Percentiles rank a stretch among this genome's conserved stretches.
phyloP scores from a whole-genome alignment of 2,113 vertebrate species.

The Mesitornis unicolor region DNA sequence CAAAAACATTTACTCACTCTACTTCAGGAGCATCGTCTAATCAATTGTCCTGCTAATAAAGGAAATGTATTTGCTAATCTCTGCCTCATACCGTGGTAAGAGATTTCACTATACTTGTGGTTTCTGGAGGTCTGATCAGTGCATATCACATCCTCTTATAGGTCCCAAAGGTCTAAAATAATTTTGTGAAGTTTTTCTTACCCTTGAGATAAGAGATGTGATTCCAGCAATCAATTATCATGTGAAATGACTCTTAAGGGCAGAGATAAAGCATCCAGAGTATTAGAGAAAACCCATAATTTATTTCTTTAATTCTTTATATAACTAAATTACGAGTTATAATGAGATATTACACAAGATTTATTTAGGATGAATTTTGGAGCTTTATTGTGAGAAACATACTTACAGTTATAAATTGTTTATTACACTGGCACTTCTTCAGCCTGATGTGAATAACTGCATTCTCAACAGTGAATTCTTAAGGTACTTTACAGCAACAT shows the following conservation, averaged over 20 bases:
- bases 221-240: background rate
- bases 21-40: background rate
- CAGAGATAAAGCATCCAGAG: background rate
- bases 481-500: conserved; percentile 50
- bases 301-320: conserved; percentile 27
- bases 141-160: background rate
- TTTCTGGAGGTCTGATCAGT: background rate
- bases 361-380: background rate
- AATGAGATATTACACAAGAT: background rate
- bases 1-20: background rate
- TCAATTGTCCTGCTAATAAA: background rate
- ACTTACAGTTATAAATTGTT: conserved; percentile 28
- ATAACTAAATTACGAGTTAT: conserved; percentile 15
- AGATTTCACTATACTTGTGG: background rate
- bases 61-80: background rate
- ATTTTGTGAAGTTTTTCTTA: conserved; percentile 8
- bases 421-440: background rate
- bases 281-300: background rate
- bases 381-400: background rate
- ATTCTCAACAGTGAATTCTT: background rate
- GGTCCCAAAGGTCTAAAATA: conserved; percentile 7
- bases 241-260: background rate
- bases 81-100: background rate
- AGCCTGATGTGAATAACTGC: background rate
- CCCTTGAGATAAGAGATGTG: background rate